Evolutionary conservation across 2,797 vertebrate species (phyloP).

Genomic region (Coregonus suidteri): DNA sequence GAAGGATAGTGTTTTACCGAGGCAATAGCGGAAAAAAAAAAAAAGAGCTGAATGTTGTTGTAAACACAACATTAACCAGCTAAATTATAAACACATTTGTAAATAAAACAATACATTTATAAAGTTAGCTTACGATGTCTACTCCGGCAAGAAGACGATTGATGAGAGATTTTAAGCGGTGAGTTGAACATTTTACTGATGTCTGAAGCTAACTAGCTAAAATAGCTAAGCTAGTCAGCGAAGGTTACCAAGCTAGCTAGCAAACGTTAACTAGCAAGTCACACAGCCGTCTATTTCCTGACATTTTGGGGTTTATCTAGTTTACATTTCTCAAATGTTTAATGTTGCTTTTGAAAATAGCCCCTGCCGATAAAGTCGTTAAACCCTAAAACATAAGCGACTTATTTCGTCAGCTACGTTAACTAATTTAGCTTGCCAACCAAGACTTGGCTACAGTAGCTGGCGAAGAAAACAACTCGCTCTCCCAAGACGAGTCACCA

Average conservation of each 20-base stretch:
- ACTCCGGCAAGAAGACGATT: slow-evolving; percentile 95
- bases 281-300: not conserved
- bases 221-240: not conserved
- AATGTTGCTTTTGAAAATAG: slow-evolving; percentile 1
- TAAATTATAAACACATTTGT: not conserved
- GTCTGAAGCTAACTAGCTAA: slow-evolving; percentile 35
- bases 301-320: not conserved
- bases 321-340: not conserved
- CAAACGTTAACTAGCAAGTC: not conserved
- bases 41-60: slow-evolving; percentile 5
- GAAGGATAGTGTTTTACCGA: slow-evolving; percentile 2
- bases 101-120: slow-evolving; percentile 9
- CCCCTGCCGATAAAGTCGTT: not conserved
- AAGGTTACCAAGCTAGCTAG: slow-evolving; percentile 6
- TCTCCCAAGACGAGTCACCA: not conserved
- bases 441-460: not conserved
- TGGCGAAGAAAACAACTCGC: not conserved
- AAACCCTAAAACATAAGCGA: not conserved
- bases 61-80: not conserved
- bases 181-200: slow-evolving; percentile 50
- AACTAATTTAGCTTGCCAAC: not conserved
- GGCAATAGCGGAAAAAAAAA: not conserved
- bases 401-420: not conserved
- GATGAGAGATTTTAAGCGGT: slow-evolving; percentile 98
- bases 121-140: slow-evolving; percentile 77